Base-by-base conservation (phyloP, 2,797 vertebrate species). In the Enteromius viviparus region DNA sequence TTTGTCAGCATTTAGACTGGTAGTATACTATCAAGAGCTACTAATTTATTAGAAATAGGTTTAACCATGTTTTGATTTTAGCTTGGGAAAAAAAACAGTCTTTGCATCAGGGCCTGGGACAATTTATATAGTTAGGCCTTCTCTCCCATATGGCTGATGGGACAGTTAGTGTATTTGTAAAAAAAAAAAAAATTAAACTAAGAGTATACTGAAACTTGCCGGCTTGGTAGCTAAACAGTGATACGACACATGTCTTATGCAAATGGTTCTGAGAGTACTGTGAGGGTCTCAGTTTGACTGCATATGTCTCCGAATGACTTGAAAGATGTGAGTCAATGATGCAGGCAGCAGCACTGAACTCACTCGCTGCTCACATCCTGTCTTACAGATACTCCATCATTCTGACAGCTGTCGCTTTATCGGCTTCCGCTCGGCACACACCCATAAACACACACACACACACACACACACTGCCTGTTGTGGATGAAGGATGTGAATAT, bases 361-460 rank as follows among this genome's bases (percentile, higher is more conserved):
- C 68, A 74, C 75, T 58, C 40, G 15, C 69, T 55, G 29, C 66
- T 81, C 70, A 68, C 81, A 66, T 71, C 26, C 58, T 71, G 76
- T 62, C 71, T 76, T 82, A 81, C 81, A 69, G 32, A 80, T 51
- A 76, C 69, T 80, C 70, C 71, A 86, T 79, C 80, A 86, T 79
- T 79, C 58, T 40, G 77, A 78, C 76, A 79, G 81, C 71, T 79
- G 76, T 70, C 12, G 80, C 76, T 85, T 81, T 83, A 83, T 83
- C 53, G 75, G 23, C 75, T 71, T 71, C 42, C 14, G 23, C 69
- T 6, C 69, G 2, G 23, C 64, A 60, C 80, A 82, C 74, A 58
- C 64, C 1, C 45, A 34, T 21, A 60, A 21, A 76, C 45, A 34
- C 68, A 74, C 37, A 74, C 62, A 76, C 60, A 76, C 45, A 34